Evolutionary conservation across 2,113 vertebrate genomes (phyloP), one percentile per base, ranked within the genome.

Genomic region (Scomber scombrus): DNA sequence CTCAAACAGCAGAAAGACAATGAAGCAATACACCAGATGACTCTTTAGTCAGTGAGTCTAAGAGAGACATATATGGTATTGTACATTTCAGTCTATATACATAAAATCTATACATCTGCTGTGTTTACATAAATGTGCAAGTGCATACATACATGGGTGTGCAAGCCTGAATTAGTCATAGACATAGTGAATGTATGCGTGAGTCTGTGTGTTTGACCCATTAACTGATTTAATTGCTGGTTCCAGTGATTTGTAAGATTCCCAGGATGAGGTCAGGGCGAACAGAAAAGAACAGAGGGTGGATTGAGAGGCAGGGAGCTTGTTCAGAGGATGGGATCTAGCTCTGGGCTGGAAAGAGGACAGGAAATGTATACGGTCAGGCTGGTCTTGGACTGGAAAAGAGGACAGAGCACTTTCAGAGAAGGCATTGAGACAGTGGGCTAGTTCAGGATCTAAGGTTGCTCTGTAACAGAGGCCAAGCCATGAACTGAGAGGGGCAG

Each of bases 381-480:
- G 58, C 74, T 76, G 75, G 81, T 63, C 40, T 66, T 76, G 71
- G 75, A 75, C 65, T 77, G 80, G 69, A 76, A 75, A 63, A 29
- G n/a, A 82, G 82, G 77, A 90, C 82, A 84, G 81, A 89, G 82
- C 12, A 19, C 47, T 82, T 84, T 92, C 77, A 90, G 76, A 87
- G 69, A 74, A 50, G 76, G 79, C 63, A 80, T 49, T 76, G 82
- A 91, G 80, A 85, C 69, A 88, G 85, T 68, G 82, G 88, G 63
- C 40, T 64, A 31, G 75, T 87, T 89, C 64, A 62, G 65, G 62
- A 62, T 84, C 62, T 72, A 50, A 80, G 69, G 70, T 61, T 60
- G 68, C 75, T 88, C 78, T 89, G 75, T 85, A 77, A 80, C 82
- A 85, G 72, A 87, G 61, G 62, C 78, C 82, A 80, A 79, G 60